phyloP scores from a whole-genome alignment of 2,888 invertebrate species.

The Caenorhabditis angaria region DNA sequence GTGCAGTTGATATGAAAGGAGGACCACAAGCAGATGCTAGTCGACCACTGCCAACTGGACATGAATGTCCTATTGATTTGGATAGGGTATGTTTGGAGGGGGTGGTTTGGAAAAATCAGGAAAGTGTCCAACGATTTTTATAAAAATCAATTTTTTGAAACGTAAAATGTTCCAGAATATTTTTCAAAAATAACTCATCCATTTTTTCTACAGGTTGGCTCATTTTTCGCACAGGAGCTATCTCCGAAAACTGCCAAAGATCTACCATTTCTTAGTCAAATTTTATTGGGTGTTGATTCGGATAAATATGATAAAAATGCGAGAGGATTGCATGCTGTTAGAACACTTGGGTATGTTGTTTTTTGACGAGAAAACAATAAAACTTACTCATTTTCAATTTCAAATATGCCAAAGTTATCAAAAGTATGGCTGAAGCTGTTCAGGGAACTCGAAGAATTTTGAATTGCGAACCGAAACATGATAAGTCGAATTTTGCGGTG shows the following conservation, averaged over 20 bases:
- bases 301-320: background rate
- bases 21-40: background rate
- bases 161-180: no score
- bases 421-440: constrained; percentile 10
- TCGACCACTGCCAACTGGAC: background rate
- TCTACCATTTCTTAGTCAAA: constrained; percentile 7
- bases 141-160: no score
- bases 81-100: constrained; percentile 14
- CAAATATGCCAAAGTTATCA: constrained; percentile 9
- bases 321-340: background rate
- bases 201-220: constrained; percentile 8
- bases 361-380: background rate
- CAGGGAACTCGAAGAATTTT: background rate
- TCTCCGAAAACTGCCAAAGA: constrained; percentile 14
- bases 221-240: constrained; percentile 20
- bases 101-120: no score
- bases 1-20: background rate
- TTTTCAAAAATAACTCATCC: no score
- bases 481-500: background rate
- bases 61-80: constrained; percentile 12
- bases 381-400: no score
- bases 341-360: constrained; percentile 8
- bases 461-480: background rate
- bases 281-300: constrained; percentile 3
- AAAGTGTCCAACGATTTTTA: no score